Conservation (phyloP, 2,797 vertebrate species). For the Emydoidea blandingii region DNA sequence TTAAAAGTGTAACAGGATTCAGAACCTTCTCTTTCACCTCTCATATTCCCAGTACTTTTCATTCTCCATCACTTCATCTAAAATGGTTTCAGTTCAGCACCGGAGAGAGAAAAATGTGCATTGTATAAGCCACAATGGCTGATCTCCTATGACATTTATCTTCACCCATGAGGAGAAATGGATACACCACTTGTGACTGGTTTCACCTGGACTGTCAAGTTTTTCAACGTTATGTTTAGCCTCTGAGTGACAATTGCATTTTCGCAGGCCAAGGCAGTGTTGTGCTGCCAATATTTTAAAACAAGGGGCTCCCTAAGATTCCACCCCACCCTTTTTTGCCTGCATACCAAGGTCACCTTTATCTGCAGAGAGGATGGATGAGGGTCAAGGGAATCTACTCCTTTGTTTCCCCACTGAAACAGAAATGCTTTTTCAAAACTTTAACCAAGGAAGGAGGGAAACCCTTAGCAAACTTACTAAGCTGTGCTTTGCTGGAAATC, state of each 20-base stretch:
- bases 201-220: slow-evolving; percentile 58
- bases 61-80: not conserved
- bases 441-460: not conserved
- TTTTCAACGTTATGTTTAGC: slow-evolving; percentile 20
- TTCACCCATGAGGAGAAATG: slow-evolving; percentile 30
- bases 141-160: slow-evolving; percentile 75
- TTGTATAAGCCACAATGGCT: not conserved
- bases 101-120: slow-evolving; percentile 48
- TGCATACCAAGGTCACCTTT: rapidly evolving
- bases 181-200: slow-evolving; percentile 60
- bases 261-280: rapidly evolving
- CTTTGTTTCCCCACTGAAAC: not conserved
- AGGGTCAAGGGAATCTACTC: not conserved
- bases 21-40: not conserved
- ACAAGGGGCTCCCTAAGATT: not conserved
- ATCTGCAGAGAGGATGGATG: rapidly evolving
- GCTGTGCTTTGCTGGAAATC: not conserved
- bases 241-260: not conserved
- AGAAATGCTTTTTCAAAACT: not conserved
- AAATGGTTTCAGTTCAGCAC: not conserved
- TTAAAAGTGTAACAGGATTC: not conserved
- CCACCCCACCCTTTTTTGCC: not conserved
- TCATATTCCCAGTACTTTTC: not conserved
- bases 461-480: not conserved
- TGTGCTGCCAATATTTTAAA: not conserved